Conservation (phyloP, 2,797 vertebrate genomes). For the Cynopterus sphinx region DNA sequence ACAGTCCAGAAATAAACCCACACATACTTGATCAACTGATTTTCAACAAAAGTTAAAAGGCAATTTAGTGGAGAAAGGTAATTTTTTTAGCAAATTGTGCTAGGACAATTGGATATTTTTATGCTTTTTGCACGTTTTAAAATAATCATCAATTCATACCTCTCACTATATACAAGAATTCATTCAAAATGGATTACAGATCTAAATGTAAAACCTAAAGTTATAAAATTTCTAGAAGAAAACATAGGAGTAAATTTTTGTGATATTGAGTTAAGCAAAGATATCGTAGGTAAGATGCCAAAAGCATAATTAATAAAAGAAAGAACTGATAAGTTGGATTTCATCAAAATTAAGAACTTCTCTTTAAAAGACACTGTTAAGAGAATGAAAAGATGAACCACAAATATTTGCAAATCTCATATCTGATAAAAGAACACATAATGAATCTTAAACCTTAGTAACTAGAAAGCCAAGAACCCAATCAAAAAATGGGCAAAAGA, state of each 20-base stretch:
- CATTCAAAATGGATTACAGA: neutral
- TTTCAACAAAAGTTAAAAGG: neutral
- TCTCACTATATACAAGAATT: neutral
- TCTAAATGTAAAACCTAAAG: neutral
- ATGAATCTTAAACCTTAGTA: neutral
- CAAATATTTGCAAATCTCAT: neutral
- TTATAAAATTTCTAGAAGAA: neutral
- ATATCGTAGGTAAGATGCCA: neutral
- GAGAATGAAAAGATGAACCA: neutral
- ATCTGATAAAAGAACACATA: neutral
- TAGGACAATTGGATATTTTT: neutral
- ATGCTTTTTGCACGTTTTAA: neutral
- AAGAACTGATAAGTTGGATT: neutral
- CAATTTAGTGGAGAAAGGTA: neutral
- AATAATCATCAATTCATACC: neutral
- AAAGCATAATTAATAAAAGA: neutral
- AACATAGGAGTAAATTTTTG: neutral
- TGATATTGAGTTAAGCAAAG: neutral
- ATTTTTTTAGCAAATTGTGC: neutral
- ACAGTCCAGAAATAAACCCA: neutral
- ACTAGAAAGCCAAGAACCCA: neutral
- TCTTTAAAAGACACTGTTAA: neutral
- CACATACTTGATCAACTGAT: neutral
- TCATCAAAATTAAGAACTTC: neutral
- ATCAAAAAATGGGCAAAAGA: neutral